A percentile compares a stretch with the other conserved stretches of the same genome.
Evolutionary conservation across 2,113 vertebrate species (phyloP).

Genomic region (Rhinopomastus cyanomelas): DNA sequence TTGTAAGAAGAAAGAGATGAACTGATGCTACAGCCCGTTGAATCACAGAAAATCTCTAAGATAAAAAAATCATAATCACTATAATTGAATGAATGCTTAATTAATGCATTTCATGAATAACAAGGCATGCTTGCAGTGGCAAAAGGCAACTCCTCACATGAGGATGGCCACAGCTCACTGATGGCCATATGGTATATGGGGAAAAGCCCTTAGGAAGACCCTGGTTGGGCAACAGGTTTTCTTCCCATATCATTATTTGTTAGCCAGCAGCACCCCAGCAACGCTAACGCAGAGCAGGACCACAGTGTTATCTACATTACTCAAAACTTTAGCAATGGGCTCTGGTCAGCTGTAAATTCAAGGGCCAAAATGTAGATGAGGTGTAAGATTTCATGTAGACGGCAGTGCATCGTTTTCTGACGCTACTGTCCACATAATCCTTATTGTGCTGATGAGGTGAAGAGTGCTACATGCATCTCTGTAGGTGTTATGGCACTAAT

Average conservation of each 20-base stretch:
- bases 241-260: not conserved
- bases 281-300: not conserved
- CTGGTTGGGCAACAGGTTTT: not conserved
- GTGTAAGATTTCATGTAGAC: accelerated
- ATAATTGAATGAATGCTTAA: conserved; percentile 67
- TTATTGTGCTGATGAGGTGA: not conserved
- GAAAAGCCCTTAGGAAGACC: not conserved
- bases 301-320: accelerated
- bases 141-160: not conserved
- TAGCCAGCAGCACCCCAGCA: not conserved
- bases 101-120: conserved; percentile 59
- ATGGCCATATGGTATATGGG: not conserved
- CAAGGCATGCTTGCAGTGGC: conserved; percentile 31
- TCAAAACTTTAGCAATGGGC: accelerated
- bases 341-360: not conserved
- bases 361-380: not conserved
- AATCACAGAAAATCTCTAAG: conserved; percentile 50
- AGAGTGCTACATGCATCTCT: not conserved
- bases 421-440: not conserved
- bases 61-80: conserved; percentile 60
- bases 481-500: not conserved
- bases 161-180: not conserved
- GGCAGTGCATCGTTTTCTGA: not conserved
- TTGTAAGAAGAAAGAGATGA: conserved; percentile 37
- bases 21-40: conserved; percentile 37